Evolutionary conservation across 2,888 invertebrate species (phyloP).

Genomic region (Nemoura dubitans): DNA sequence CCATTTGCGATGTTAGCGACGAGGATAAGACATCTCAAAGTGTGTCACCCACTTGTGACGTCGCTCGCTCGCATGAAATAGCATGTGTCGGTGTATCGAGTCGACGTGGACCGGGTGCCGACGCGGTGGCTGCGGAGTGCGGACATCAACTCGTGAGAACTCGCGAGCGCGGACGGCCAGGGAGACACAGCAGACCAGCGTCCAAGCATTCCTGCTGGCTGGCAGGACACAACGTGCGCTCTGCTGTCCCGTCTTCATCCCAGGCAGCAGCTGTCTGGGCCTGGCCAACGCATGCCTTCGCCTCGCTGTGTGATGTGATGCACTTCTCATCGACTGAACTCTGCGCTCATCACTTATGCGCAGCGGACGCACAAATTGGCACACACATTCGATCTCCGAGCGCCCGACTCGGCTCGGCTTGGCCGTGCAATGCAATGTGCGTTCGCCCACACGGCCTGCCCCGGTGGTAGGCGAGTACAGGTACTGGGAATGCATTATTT

Average conservation of each 20-base stretch:
- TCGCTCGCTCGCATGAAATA: no score
- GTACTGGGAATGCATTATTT: conserved; percentile 7
- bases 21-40: neutral
- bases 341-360: neutral
- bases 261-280: neutral
- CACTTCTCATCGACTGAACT: neutral
- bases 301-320: neutral
- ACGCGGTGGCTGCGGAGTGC: neutral
- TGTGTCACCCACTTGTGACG: neutral
- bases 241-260: neutral
- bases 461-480: neutral
- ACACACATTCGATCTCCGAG: neutral
- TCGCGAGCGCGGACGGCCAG: neutral
- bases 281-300: no score
- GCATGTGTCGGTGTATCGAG: neutral
- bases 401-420: neutral
- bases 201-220: neutral
- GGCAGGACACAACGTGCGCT: neutral
- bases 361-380: neutral
- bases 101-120: neutral
- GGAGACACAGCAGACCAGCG: neutral
- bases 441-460: neutral
- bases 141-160: neutral
- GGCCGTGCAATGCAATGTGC: neutral
- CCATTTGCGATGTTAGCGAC: neutral